These are phyloP conservation scores for Pelecanoides urinatrix DNA, from an alignment of 2,113 vertebrate genomes.

Conservation along the genomic window DNA sequence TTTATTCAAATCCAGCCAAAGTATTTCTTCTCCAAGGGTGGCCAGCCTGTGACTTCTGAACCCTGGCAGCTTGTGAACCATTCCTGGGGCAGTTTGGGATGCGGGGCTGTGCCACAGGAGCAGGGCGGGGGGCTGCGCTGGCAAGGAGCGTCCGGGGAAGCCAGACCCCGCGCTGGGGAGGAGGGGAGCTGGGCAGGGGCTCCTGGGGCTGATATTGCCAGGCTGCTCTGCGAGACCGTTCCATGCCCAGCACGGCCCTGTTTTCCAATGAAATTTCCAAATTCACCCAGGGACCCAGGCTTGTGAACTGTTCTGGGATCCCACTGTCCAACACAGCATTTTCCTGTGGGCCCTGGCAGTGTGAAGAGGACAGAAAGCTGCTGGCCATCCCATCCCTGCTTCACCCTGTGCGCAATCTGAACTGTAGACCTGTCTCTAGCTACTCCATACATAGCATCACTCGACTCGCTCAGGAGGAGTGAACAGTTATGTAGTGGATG, in stretches of 20 bases:
- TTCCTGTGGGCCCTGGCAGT: background rate
- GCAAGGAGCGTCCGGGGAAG: background rate
- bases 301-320: background rate
- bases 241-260: background rate
- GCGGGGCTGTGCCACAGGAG: fast-evolving
- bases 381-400: background rate
- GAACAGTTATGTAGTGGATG: background rate
- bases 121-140: background rate
- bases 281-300: background rate
- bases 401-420: background rate
- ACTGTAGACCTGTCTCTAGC: background rate
- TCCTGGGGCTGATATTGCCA: background rate
- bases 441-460: background rate
- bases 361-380: background rate
- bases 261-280: background rate
- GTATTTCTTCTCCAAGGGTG: background rate
- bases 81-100: fast-evolving
- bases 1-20: background rate
- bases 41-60: background rate
- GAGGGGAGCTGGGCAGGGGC: background rate
- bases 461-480: fast-evolving
- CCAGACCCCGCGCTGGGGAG: fast-evolving
- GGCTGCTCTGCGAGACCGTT: background rate
- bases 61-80: background rate
- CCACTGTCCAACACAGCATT: background rate